Base-by-base conservation (phyloP, 2,888 invertebrate genomes). In the Thalpophila matura region DNA sequence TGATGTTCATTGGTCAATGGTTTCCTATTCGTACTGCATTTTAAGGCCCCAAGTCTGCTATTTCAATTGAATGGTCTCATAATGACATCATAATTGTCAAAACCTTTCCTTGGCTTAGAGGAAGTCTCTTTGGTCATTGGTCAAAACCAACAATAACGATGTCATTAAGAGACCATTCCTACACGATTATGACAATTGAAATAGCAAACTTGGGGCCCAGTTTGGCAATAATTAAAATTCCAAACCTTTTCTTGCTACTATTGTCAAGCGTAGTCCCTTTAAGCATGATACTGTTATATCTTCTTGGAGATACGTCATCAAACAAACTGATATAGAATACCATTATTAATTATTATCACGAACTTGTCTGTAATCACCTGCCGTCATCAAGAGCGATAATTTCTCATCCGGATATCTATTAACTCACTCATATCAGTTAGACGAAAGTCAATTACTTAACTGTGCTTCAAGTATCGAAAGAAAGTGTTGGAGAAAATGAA, bases 361-460 rank as follows among this genome's bases (percentile, higher is more conserved):
- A 35, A 22, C 68, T 31, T 46, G 46, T 53, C 49, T 59, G 7
- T 77, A 82, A 83, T 83, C 79, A 81, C 73, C 29, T 45, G 42
- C 37, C 56, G 50, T 69, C 67, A 74, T 73, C 60, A 59, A 69
- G 61, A 64, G 55, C 65, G 67, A 83, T 69, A 62, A 77, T 78
- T 78, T 63, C 72, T 77, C 69, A 82, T 81, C 69, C 55, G 65
- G 80, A 77, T 80, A 76, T 85, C 80, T 84, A 86, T 86, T 86
- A 81, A 58, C 66, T 55, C 45, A 59, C 64, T 71, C 60, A 54
- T 68, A 38, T 56, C 42, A 62, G 55, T 71, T 68, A 72, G 58
- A 58, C 62, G 57, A 69, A 47, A 35, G 47, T 66, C 61, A 58
- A 76, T 79, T 72, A 68, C 45, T 42, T 64, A 40, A 56, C 69